These are phyloP conservation scores for Pissodes strobi DNA, from an alignment of 1,140 invertebrate genomes.

Conservation along the genomic window DNA sequence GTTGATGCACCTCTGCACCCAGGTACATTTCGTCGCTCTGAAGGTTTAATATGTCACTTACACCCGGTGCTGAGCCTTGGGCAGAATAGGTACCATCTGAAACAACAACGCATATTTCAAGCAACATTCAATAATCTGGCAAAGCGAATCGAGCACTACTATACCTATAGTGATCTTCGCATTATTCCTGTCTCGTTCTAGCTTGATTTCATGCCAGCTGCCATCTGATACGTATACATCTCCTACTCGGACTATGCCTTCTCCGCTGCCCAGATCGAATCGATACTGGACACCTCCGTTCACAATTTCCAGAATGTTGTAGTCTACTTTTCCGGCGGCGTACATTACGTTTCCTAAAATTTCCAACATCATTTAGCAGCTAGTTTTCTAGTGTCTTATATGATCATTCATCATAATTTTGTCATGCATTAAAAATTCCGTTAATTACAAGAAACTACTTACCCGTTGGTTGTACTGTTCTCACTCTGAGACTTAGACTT, in stretches of 20 bases:
- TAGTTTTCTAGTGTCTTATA: no score
- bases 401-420: no score
- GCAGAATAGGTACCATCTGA: slow-evolving; percentile 74
- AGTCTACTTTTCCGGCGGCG: slow-evolving; percentile 84
- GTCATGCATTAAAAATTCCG: no score
- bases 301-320: slow-evolving; percentile 83
- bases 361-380: background rate
- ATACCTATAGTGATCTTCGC: slow-evolving; percentile 72
- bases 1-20: slow-evolving; percentile 79
- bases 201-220: slow-evolving; percentile 83
- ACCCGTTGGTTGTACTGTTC: slow-evolving; percentile 79
- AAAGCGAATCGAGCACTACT: no score
- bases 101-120: background rate
- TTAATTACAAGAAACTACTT: no score
- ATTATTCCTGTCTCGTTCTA: slow-evolving; percentile 79
- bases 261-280: slow-evolving; percentile 90
- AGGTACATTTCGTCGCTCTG: slow-evolving; percentile 82
- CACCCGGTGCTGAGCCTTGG: slow-evolving; percentile 79
- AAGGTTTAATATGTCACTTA: slow-evolving; percentile 84
- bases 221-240: slow-evolving; percentile 81
- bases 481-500: slow-evolving; percentile 76
- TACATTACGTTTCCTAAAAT: slow-evolving; percentile 77
- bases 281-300: slow-evolving; percentile 85
- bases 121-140: background rate
- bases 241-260: slow-evolving; percentile 79